Evolutionary conservation across 2,113 vertebrate species (phyloP), one percentile per base, ranked within the genome.

Genomic region (Salvator merianae): DNA sequence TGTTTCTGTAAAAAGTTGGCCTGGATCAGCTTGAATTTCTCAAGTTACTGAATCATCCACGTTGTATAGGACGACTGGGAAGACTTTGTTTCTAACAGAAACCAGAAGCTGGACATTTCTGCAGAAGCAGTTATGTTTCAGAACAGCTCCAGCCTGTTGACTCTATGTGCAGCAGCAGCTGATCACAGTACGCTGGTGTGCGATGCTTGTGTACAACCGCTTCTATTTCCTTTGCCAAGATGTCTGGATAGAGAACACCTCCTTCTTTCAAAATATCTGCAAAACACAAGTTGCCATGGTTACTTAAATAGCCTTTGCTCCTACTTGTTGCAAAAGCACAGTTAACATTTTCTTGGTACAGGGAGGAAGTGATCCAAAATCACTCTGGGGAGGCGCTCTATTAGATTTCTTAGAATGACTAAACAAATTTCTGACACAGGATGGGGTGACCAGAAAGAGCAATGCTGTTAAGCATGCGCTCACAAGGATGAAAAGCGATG

Each of bases 201-300:
- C 96, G 96, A 63, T 99, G 98, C 86, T 98, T 98, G 77, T 97
- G 95, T 73, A 94, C 84, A 14, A 95, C 97, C 0, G 95, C 96
- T 92, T 98, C 97, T 0, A 94, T 93, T 82, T 97, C 97, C 73
- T 84, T 93, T 78, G 92, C 77, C 13, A 99, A 94, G 30, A 97
- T 85, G 0, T 91, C 93, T 0, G 97, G 96, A 76, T 96, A 94
- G 26, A 98, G 93, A 9, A 18, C 0, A 2, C 97, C 95, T 82
- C 96, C 97, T 69, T 94, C 95, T 90, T 97, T 98, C 83, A 99
- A 95, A 87, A 97, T 94, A 43, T 98, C 98, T 99, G 94, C 7
- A 91, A 92, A 24, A 82, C 18, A 63, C 22, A 77, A 1, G 4
- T 40, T 81, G 13, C 40, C 9, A 34, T 65, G 77, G 78, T 79